phyloP scores from a whole-genome alignment of 2,113 vertebrate species.

The Trichechus manatus region DNA sequence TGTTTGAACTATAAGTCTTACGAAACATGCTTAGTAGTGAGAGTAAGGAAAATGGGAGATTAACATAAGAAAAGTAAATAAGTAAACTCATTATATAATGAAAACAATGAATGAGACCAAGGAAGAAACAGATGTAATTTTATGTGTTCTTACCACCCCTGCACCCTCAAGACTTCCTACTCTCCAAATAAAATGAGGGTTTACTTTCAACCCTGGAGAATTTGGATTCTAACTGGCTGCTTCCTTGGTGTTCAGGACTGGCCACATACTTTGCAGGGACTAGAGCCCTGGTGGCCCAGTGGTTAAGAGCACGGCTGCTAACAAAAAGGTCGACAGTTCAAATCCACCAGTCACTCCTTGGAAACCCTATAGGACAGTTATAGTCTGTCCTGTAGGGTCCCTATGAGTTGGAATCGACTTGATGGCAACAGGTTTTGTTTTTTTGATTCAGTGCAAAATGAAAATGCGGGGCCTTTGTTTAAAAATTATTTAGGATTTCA shows the following conservation, averaged over 20 bases:
- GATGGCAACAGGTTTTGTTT: too few relatives aligned
- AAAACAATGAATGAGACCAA: background rate
- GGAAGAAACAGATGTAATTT: background rate
- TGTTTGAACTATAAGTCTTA: slow-evolving; percentile 72
- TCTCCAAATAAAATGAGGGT: background rate
- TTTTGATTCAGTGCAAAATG: background rate
- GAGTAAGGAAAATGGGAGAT: slow-evolving; percentile 41
- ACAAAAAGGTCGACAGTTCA: too few relatives aligned
- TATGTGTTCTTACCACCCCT: background rate
- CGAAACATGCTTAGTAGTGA: slow-evolving; percentile 31
- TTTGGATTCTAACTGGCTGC: background rate
- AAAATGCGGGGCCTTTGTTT: background rate
- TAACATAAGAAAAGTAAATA: slow-evolving; percentile 48
- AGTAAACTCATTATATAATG: slow-evolving; percentile 15
- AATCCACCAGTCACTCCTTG: too few relatives aligned
- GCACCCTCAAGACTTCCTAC: background rate
- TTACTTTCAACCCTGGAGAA: background rate
- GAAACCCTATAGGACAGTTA: too few relatives aligned
- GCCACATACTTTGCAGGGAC: background rate
- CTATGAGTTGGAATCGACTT: too few relatives aligned
- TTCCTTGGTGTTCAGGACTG: background rate
- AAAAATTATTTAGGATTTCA: background rate
- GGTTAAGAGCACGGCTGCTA: too few relatives aligned
- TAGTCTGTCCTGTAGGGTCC: too few relatives aligned
- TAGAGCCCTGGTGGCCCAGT: too few relatives aligned